Percentiles rank a stretch among this genome's conserved stretches.
These are phyloP conservation scores for Eudiplozoon nipponicum DNA, from an alignment of 2,888 invertebrate species.

Conservation along the genomic window DNA sequence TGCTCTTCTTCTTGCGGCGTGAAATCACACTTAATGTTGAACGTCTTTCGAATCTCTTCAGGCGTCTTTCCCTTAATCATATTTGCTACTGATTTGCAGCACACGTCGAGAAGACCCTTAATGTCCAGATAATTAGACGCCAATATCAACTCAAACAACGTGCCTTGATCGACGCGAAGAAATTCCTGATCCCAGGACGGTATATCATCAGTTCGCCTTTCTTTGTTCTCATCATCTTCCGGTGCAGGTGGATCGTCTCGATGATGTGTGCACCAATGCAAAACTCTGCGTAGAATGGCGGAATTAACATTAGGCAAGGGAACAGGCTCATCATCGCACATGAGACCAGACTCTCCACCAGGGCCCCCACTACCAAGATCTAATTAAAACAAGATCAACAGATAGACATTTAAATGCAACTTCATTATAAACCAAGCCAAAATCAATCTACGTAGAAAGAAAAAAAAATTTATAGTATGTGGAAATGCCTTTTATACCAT, in stretches of 20 bases:
- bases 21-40: slow-evolving; percentile 82
- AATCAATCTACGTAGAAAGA: too few species aligned
- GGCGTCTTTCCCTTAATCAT: slow-evolving; percentile 96
- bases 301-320: slow-evolving; percentile 87
- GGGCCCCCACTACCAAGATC: too few species aligned
- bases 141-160: slow-evolving; percentile 67
- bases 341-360: too few species aligned
- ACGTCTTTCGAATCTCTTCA: slow-evolving; percentile 73
- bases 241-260: slow-evolving; percentile 50
- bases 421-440: too few species aligned
- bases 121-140: slow-evolving; percentile 88
- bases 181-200: slow-evolving; percentile 97
- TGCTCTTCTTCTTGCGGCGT: slow-evolving; percentile 72
- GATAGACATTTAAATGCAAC: too few species aligned
- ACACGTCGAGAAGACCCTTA: slow-evolving; percentile 53
- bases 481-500: too few species aligned
- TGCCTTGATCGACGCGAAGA: slow-evolving; percentile 49
- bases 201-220: slow-evolving; percentile 89
- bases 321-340: slow-evolving; percentile 51
- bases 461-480: too few species aligned
- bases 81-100: slow-evolving; percentile 85
- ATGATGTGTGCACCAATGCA: slow-evolving; percentile 30
- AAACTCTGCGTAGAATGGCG: slow-evolving; percentile 56
- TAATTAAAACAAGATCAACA: too few species aligned
- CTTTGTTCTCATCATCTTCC: slow-evolving; percentile 75